A percentile compares a stretch with the other conserved stretches of the same genome.
Conservation (phyloP, 2,797 vertebrate species). For the Melanotaenia boesemani region DNA sequence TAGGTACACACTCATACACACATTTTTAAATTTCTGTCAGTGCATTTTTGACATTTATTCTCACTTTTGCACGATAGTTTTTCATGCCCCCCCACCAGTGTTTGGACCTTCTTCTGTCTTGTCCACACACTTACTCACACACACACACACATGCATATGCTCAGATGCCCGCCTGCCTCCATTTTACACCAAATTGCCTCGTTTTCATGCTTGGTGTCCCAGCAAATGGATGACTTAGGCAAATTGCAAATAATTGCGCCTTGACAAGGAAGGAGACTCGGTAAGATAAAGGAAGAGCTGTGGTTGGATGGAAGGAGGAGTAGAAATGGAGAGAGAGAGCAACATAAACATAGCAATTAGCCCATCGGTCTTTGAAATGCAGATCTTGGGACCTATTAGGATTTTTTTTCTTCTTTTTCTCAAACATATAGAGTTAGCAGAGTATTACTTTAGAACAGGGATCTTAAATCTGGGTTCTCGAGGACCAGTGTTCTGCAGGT, state of each 20-base stretch:
- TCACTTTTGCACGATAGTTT: conserved; percentile 90
- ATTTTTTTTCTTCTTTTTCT: conserved; percentile 13
- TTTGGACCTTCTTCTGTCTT: conserved; percentile 87
- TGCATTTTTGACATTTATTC: conserved; percentile 88
- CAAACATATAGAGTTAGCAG: background rate
- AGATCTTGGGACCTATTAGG: conserved; percentile 79
- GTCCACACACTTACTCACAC: conserved; percentile 23
- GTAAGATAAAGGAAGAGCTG: conserved; percentile 85
- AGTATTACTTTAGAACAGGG: background rate
- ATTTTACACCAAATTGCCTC: conserved; percentile 99
- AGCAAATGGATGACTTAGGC: conserved; percentile 99
- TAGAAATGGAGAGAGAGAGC: conserved; percentile 79
- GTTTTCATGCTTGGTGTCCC: conserved; percentile 99
- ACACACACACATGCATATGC: conserved; percentile 47
- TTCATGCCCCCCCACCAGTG: conserved; percentile 88
- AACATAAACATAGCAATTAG: conserved; percentile 99
- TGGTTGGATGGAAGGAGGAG: conserved; percentile 70
- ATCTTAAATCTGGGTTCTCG: too few species aligned
- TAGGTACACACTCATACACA: conserved; percentile 81
- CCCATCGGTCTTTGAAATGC: conserved; percentile 90
- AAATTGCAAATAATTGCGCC: conserved; percentile 99
- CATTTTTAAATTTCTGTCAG: conserved; percentile 67
- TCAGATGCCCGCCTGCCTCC: conserved; percentile 88
- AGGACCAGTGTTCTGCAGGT: too few species aligned
- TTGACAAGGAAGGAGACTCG: conserved; percentile 90